phyloP scores from a whole-genome alignment of 1,140 invertebrate species.

The Drosophila orosa region DNA sequence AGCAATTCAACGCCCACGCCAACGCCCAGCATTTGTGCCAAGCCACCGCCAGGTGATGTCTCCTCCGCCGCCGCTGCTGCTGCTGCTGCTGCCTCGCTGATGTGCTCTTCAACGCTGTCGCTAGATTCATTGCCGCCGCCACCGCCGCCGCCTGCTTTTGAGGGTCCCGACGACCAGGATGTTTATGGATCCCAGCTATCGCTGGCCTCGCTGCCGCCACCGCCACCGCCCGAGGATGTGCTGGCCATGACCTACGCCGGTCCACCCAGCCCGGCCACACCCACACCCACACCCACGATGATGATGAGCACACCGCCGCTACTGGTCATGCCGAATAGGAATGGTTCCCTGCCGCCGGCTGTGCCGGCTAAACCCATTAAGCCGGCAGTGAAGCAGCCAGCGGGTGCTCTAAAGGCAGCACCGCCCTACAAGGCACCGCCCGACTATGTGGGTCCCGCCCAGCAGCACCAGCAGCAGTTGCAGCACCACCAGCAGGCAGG shows the following conservation, averaged over 20 bases:
- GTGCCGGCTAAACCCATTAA: slow-evolving; percentile 81
- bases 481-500: slow-evolving; percentile 1
- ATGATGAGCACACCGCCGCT: neutral
- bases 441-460: slow-evolving; percentile 73
- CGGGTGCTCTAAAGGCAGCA: slow-evolving; percentile 60
- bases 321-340: slow-evolving; percentile 52
- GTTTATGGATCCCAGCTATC: slow-evolving; percentile 89
- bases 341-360: slow-evolving; percentile 68
- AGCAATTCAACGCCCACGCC: slow-evolving; percentile 81
- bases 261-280: slow-evolving; percentile 42
- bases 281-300: slow-evolving; percentile 25
- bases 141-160: slow-evolving; percentile 88
- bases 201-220: slow-evolving; percentile 88
- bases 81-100: slow-evolving; percentile 68
- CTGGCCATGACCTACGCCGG: slow-evolving; percentile 48
- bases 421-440: slow-evolving; percentile 84
- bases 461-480: slow-evolving; percentile 4
- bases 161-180: slow-evolving; percentile 86
- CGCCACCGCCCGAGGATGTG: slow-evolving; percentile 86
- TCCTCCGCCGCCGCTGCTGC: neutral
- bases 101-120: slow-evolving; percentile 91
- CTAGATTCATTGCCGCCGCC: slow-evolving; percentile 91
- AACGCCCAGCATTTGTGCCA: slow-evolving; percentile 77
- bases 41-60: slow-evolving; percentile 42
- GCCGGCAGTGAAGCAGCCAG: slow-evolving; percentile 67